Percentiles rank a stretch among this genome's conserved stretches.
Conservation (phyloP, 2,113 vertebrate genomes). For the Eurypyga helias region DNA sequence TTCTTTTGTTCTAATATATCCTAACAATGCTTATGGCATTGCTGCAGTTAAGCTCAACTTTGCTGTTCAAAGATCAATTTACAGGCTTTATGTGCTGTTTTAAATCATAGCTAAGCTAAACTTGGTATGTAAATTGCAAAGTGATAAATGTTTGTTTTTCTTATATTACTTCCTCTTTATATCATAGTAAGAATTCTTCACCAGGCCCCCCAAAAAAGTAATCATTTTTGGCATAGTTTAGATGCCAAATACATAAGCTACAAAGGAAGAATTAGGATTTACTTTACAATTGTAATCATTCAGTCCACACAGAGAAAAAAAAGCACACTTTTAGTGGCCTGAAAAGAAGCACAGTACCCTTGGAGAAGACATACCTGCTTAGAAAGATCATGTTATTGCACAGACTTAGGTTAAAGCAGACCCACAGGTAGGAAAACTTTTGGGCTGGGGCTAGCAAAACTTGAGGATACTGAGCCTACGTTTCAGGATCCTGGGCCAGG, state of each 20-base stretch:
- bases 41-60: constrained; percentile 27
- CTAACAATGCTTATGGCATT: background rate
- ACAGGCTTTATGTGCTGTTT: constrained; percentile 43
- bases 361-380: background rate
- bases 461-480: background rate
- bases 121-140: constrained; percentile 36
- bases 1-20: constrained; percentile 38
- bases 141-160: constrained; percentile 2
- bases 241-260: background rate
- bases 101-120: constrained; percentile 61
- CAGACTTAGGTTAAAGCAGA: background rate
- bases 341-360: background rate
- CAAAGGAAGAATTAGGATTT: background rate
- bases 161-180: constrained; percentile 39
- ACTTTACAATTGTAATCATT: background rate
- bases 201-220: background rate
- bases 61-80: constrained; percentile 42
- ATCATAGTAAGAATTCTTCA: constrained; percentile 11
- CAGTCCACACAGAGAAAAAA: background rate
- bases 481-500: background rate
- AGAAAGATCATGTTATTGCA: background rate
- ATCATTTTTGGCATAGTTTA: constrained; percentile 11
- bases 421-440: background rate
- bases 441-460: background rate
- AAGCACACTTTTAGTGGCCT: background rate